Base-by-base conservation (phyloP, 2,113 vertebrate species). In the mouse (Mus musculus) region DNA sequence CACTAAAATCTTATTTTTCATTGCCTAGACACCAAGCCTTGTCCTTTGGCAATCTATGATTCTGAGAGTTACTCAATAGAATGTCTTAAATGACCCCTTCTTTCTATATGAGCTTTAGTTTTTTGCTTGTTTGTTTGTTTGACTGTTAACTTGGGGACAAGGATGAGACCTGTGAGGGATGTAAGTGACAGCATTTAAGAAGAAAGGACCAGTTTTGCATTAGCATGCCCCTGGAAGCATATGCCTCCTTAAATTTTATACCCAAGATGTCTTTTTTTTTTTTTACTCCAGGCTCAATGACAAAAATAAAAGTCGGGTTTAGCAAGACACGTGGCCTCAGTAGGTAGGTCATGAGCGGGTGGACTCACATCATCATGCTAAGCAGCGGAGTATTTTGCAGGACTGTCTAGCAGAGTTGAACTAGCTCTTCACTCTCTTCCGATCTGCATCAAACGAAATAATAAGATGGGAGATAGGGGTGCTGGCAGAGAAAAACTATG, bases 251-350 rank as follows among this genome's bases (percentile, higher is more conserved):
- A 77, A 89, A 33, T 22, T 46, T 17, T 30, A 14, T 26, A 7
- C 22, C 13, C 1, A 14, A 12, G 26, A 14, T 7, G 2, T 28
- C n/a, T 63, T 3, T 30, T 42, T 42, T 42, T 42, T 42, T 16
- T 14, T 75, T 87, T 22, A 17, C 33, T n/a, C 33, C 28, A 54
- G 39, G 19, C 14, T 30, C 63, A 85, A 36, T 94, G 22, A 54
- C 56, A 65, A 93, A 19, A 85, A 49, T 59, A 82, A 61, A 91
- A 91, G 75, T 20, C 28, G 39, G 46, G 77, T 82, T 97, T 93
- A n/a, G 52, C 26, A 52, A 93, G 65, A 33, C 9, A 8, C 16
- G 5, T 26, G 39, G 10, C 61, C 76, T 89, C 42, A 69, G 46
- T 19, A 54, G 28, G 16, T 65, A 49, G 11, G 11, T 81, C 10